Base-by-base conservation (phyloP, 2,888 invertebrate species). In the Hirtodrosophila confusa region DNA sequence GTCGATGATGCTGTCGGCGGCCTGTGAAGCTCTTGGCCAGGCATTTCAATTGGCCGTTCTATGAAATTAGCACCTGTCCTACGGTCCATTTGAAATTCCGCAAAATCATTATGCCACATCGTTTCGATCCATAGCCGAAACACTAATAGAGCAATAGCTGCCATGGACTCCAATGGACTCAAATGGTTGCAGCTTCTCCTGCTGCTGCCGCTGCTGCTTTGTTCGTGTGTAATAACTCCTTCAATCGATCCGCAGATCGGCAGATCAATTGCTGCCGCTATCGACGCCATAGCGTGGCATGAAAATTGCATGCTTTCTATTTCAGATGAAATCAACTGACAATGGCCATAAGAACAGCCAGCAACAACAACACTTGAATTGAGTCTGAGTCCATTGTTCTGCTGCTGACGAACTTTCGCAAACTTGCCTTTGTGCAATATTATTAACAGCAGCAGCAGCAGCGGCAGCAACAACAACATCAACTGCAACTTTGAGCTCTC, bases 21-120 rank as follows among this genome's bases (percentile, higher is more conserved):
- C 82, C 56, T 83, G 43, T 71, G 82, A 83, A 67, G 80, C 69
- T 75, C 55, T 61, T 53, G 69, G 56, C 63, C 51, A 55, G 83
- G 86, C 66, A 87, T 87, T 87, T 83, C 83, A 87, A 87, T 83
- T 83, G 83, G 87, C 82, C 77, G 88, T 88, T 88, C 84, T 86
- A 83, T 78, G 80, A 87, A 86, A 89, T 90, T 90, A 90, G 88
- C 89, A 90, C 90, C 88, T 89, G 88, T 88, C 85, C 80, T 85
- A 77, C 80, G 84, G 84, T 80, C 86, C 78, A 86, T 78, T 87
- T 88, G 79, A 84, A 90, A 88, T 88, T 90, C 86, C 78, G 88
- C 88, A 82, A 88, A 89, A 89, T 89, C 86, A 89, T 89, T 84
- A 84, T 79, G 83, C 79, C 71, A 78, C 83, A 77, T 69, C 82